A percentile compares a stretch with the other conserved stretches of the same genome.
These are phyloP conservation scores for Phymorhynchus buccinoides DNA, from an alignment of 1,140 invertebrate genomes.

Conservation along the genomic window DNA sequence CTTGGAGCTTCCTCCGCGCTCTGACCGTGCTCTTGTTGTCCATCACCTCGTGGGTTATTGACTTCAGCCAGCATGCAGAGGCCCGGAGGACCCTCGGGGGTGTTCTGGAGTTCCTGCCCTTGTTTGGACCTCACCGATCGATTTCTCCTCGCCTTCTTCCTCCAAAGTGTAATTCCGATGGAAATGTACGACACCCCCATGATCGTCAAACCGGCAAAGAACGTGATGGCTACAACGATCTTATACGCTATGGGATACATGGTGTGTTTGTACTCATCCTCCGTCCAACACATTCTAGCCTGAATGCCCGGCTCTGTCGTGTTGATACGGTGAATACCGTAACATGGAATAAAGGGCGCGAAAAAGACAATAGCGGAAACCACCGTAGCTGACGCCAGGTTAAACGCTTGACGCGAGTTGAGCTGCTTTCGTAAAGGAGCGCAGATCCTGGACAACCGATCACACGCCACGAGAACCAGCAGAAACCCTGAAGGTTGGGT, in stretches of 20 bases:
- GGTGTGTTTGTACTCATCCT: background rate
- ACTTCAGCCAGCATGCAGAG: too few species aligned
- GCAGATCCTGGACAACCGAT: background rate
- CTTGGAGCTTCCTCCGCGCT: too few species aligned
- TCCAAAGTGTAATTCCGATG: background rate
- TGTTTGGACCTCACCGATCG: too few species aligned
- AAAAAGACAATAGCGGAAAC: background rate
- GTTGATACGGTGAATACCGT: background rate
- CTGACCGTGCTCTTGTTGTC: too few species aligned
- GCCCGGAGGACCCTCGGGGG: too few species aligned
- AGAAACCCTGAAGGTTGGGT: background rate
- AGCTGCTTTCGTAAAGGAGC: background rate
- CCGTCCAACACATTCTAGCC: background rate
- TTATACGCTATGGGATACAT: background rate
- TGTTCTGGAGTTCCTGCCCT: too few species aligned
- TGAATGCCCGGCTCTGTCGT: background rate
- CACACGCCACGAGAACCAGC: background rate
- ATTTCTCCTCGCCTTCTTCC: background rate
- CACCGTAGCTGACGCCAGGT: background rate
- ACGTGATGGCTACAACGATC: background rate
- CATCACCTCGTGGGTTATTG: too few species aligned
- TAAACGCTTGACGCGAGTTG: background rate
- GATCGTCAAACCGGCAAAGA: background rate
- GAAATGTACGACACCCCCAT: background rate
- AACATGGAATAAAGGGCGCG: background rate